These are phyloP conservation scores for Periparus ater DNA, from an alignment of 2,797 vertebrate genomes.

Conservation along the genomic window DNA sequence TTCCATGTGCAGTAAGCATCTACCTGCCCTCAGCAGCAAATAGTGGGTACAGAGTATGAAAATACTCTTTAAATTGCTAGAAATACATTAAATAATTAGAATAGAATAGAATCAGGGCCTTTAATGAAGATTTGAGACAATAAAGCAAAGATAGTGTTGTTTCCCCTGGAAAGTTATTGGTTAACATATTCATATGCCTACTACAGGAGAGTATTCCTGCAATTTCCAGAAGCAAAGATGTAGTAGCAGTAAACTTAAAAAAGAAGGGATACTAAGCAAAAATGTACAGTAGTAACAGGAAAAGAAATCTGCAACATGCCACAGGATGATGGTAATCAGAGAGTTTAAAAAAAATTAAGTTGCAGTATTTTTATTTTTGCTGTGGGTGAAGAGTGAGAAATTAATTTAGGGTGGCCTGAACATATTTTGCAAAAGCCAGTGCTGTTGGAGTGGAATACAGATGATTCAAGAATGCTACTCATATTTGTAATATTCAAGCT, in stretches of 20 bases:
- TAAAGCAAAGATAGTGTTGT: neutral
- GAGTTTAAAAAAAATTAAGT: neutral
- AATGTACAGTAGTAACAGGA: neutral
- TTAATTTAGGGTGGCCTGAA: constrained; percentile 30
- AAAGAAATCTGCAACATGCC: neutral
- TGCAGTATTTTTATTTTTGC: constrained; percentile 5
- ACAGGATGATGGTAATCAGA: neutral
- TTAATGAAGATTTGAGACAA: neutral
- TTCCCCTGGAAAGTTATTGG: neutral
- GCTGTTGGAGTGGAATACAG: neutral
- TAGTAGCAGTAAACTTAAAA: neutral
- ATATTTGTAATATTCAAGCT: neutral
- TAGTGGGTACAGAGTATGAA: neutral
- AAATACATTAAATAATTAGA: neutral
- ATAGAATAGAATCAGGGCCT: neutral
- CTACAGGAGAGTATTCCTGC: neutral
- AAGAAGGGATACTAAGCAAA: neutral
- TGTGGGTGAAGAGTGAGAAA: neutral
- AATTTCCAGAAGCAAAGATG: neutral
- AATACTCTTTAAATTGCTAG: neutral
- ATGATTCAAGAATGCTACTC: neutral
- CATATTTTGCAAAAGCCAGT: constrained; percentile 7
- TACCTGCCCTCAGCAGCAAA: neutral
- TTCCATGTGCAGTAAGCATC: neutral
- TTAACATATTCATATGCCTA: neutral